A percentile compares a stretch with the other conserved stretches of the same genome.
These are phyloP conservation scores for Triops longicaudatus DNA, from an alignment of 1,140 invertebrate species.

Conservation along the genomic window DNA sequence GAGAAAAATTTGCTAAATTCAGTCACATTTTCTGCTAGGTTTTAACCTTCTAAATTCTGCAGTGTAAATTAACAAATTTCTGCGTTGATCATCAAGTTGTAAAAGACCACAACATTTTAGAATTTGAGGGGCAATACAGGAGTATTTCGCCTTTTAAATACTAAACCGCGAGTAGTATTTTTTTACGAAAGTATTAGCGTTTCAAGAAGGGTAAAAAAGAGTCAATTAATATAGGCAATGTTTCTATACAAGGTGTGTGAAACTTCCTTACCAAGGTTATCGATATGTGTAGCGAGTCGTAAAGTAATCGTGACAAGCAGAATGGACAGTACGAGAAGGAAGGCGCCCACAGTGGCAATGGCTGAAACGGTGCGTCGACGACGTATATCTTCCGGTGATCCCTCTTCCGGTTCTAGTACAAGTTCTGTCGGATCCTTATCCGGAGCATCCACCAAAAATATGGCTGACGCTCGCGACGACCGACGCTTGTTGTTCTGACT, in stretches of 20 bases:
- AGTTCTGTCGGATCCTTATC: conserved; percentile 22
- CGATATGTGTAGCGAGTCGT: conserved; percentile 26
- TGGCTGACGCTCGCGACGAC: conserved; percentile 22
- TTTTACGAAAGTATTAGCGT: neutral
- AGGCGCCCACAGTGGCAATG: conserved; percentile 28
- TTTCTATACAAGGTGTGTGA: neutral
- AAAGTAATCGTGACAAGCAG: conserved; percentile 26
- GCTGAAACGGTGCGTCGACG: conserved; percentile 25
- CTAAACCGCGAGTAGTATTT: no score
- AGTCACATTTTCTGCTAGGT: no score
- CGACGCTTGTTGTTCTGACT: conserved; percentile 17
- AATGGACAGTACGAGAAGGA: conserved; percentile 27
- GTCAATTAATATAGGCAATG: neutral
- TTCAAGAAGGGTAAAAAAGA: neutral
- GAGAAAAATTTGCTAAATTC: no score
- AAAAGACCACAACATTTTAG: no score
- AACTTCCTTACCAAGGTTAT: conserved; percentile 24
- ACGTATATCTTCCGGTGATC: conserved; percentile 23
- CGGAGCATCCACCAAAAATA: conserved; percentile 22
- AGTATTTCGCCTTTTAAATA: no score
- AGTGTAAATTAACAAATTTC: no score
- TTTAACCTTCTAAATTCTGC: no score
- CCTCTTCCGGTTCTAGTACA: conserved; percentile 23
- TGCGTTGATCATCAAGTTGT: no score
- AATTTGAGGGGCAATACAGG: no score